A percentile compares a stretch with the other conserved stretches of the same genome.
Evolutionary conservation across 2,113 vertebrate genomes (phyloP).

Genomic region (Sterrhoptilus dennistouni): DNA sequence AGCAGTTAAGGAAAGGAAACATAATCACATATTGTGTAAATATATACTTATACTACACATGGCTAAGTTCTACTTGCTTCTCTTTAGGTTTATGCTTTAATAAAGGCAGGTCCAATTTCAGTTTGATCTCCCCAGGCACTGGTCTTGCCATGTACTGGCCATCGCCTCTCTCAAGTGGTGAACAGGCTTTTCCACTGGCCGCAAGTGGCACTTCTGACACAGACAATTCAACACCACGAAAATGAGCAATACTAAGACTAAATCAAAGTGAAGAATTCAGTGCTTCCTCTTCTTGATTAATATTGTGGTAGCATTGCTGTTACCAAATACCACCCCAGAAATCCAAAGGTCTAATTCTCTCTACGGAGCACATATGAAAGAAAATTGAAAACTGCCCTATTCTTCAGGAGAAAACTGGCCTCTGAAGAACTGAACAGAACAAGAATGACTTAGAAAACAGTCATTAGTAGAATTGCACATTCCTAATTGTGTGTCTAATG

Average conservation of each 20-base stretch:
- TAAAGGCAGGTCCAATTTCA: neutral
- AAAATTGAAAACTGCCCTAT: neutral
- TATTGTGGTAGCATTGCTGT: neutral
- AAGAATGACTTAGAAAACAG: neutral
- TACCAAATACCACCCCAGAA: neutral
- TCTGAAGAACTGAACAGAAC: neutral
- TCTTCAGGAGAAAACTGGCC: neutral
- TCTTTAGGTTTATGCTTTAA: neutral
- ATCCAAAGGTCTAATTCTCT: neutral
- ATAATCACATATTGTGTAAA: neutral
- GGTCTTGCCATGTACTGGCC: neutral
- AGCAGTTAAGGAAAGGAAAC: neutral
- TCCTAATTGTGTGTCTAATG: neutral
- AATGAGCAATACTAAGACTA: neutral
- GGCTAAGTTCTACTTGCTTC: neutral
- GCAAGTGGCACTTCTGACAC: neutral
- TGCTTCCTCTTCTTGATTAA: neutral
- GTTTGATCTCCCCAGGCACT: neutral
- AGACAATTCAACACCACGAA: neutral
- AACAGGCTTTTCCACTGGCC: neutral
- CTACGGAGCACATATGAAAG: neutral
- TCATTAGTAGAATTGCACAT: neutral
- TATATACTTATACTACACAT: neutral
- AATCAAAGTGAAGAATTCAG: conserved; percentile 6
- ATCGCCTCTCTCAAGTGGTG: neutral